These are phyloP conservation scores for Pterostichus madidus DNA, from an alignment of 2,888 invertebrate genomes.

Conservation along the genomic window DNA sequence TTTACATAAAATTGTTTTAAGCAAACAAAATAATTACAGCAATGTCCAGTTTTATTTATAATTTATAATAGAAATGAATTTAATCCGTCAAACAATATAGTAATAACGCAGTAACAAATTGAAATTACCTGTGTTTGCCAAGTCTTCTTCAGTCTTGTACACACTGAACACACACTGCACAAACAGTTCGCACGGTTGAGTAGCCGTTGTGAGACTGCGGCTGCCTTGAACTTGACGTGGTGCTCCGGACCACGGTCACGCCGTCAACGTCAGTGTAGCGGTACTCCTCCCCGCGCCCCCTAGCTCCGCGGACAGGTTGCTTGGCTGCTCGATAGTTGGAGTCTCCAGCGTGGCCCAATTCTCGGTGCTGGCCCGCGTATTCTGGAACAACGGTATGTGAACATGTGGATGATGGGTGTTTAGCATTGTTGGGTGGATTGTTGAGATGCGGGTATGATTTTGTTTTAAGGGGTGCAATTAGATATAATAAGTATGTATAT, in stretches of 20 bases:
- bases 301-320: constrained; percentile 3
- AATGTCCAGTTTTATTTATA: too few species aligned
- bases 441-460: not conserved
- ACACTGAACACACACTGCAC: not conserved
- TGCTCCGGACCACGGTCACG: constrained; percentile 48
- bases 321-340: not conserved
- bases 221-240: constrained; percentile 13
- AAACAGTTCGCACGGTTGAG: constrained; percentile 36
- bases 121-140: too few species aligned
- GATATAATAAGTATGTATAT: not conserved
- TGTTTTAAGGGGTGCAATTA: not conserved
- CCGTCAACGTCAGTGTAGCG: constrained; percentile 29
- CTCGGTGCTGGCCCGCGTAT: not conserved
- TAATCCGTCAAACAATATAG: too few species aligned
- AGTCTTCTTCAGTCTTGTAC: too few species aligned
- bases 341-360: constrained; percentile 50
- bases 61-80: too few species aligned
- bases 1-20: too few species aligned
- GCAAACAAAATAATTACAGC: too few species aligned
- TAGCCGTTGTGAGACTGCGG: constrained; percentile 28
- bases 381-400: constrained; percentile 46
- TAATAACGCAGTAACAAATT: too few species aligned
- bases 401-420: not conserved
- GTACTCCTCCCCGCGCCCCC: constrained; percentile 26
- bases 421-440: not conserved